Evolutionary conservation across 2,113 vertebrate genomes (phyloP).

Genomic region (Loxodonta africana): DNA sequence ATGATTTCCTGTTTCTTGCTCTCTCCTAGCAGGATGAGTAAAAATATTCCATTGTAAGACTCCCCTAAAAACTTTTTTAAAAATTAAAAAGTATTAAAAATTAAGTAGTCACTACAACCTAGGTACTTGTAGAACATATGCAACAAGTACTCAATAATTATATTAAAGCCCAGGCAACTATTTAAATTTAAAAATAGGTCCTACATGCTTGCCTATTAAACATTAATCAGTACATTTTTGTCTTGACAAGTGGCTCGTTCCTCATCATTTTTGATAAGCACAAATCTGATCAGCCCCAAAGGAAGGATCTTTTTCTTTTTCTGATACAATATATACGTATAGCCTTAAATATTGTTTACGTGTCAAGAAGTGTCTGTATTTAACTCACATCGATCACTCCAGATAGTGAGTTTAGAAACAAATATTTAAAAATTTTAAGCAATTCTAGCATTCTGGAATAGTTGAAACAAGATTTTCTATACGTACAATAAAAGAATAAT

Average conservation of each 20-base stretch:
- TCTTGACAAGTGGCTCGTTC: not conserved
- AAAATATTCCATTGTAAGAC: not conserved
- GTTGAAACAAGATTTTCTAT: conserved; percentile 2
- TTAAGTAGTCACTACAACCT: not conserved
- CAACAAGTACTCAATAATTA: conserved; percentile 21
- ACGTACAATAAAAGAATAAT: not conserved
- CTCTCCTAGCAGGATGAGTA: not conserved
- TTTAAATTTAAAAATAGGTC: conserved; percentile 11
- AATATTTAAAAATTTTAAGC: not conserved
- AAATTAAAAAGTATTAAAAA: conserved; percentile 10
- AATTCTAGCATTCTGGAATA: not conserved
- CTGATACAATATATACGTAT: not conserved
- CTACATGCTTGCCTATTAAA: not conserved
- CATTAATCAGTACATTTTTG: not conserved
- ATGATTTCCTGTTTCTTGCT: not conserved
- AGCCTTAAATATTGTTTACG: not conserved
- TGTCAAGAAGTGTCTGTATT: not conserved
- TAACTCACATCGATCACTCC: not conserved
- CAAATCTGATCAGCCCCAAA: not conserved
- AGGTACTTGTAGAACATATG: conserved; percentile 1
- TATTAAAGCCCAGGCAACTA: not conserved
- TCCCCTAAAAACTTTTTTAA: not conserved
- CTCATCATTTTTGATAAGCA: not conserved
- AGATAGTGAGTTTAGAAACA: not conserved
- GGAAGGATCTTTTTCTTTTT: not conserved